Base-by-base conservation (phyloP, 2,888 invertebrate genomes). In the Oligia strigilis region DNA sequence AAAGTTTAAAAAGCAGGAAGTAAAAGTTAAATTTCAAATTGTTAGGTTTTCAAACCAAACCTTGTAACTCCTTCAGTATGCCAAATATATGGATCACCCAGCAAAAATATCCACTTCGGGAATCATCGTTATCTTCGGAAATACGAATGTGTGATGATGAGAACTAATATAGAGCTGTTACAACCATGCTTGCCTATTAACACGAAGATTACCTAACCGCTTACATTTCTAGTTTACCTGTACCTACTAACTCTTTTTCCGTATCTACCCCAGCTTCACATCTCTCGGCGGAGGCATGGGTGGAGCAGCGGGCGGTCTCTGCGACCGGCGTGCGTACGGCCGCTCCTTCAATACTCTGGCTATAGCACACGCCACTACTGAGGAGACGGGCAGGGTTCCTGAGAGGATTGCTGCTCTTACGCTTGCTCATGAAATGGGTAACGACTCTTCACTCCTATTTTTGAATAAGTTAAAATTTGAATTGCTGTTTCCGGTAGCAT, bases 311-410 rank as follows among this genome's bases (percentile, higher is more conserved):
- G 97, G 97, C 2, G 97, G 97, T 0, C 92, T 97, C 0, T 97
- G 97, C 91, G 97, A 97, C 89, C 89, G 96, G 4, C 94, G 96
- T n/a, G 95, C 95, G 2, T 95, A 94, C 85, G 96, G 96, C 0
- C 92, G 94, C 4, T 96, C 96, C 0, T 96, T 95, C 91, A 97
- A 97, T 89, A 96, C 96, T 43, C 93, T 97, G n/a, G 97, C 96
- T 1, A 91, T 97, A 5, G 95, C 97, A 2, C 97, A 97, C 90
- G 94, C 95, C 1, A 95, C 95, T 1, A 88, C 93, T 0, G 94
- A 94, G 2, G 90, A 92, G 49, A 85, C 79, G 23, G 93, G 92
- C 13, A 91, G 96, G 0, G 94, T 97, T n/a, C 97, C 97, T 0
- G 97, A 97, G 88, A 91, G 96, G 62, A 94, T 97, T n/a, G 95